Evolutionary conservation across 1,140 invertebrate species (phyloP).

Genomic region (Lepidotrigona ventralis): DNA sequence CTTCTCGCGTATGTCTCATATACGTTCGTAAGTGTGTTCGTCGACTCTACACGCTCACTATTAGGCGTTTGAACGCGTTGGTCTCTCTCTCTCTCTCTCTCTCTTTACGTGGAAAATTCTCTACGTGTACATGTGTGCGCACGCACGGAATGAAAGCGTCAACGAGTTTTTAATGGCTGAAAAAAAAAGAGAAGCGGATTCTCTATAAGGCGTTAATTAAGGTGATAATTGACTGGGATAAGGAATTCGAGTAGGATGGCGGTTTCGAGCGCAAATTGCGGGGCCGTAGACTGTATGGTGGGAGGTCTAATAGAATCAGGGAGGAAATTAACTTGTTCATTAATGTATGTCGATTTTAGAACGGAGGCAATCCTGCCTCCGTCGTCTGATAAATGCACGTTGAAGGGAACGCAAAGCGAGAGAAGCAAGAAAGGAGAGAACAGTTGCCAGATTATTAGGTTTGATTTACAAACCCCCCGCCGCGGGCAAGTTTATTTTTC

Average conservation of each 20-base stretch:
- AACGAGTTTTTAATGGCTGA: not conserved
- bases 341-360: not conserved
- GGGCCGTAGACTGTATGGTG: not conserved
- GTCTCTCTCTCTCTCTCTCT: no score
- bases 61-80: not conserved
- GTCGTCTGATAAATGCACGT: not conserved
- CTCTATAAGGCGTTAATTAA: not conserved
- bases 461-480: not conserved
- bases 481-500: not conserved
- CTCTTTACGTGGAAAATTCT: not conserved
- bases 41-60: not conserved
- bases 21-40: not conserved
- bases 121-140: no score
- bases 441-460: not conserved
- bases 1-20: conserved; percentile 23
- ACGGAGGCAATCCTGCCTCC: not conserved
- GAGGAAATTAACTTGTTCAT: not conserved
- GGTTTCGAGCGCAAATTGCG: not conserved
- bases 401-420: not conserved
- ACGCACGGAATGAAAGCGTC: not conserved
- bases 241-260: not conserved
- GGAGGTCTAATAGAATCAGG: not conserved
- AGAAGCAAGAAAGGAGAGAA: not conserved
- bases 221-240: not conserved
- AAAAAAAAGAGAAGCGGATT: not conserved